These are phyloP conservation scores for Gallinago paraguaiae DNA, from an alignment of 2,113 vertebrate species.

Conservation along the genomic window DNA sequence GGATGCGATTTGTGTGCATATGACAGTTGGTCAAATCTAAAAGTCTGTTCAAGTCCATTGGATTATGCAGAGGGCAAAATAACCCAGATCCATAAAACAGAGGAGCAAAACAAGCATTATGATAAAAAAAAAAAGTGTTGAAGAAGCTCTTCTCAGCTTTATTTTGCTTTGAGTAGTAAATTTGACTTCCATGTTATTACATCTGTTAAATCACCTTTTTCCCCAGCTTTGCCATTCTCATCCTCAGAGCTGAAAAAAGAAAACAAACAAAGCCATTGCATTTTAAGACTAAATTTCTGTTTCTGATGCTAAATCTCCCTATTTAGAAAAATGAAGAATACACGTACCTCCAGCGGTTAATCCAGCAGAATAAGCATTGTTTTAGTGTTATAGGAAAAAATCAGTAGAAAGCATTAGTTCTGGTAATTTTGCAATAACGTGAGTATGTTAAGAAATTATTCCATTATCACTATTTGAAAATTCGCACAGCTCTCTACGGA, in stretches of 20 bases:
- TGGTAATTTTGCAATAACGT: constrained; percentile 43
- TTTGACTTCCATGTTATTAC: neutral
- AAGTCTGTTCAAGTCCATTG: neutral
- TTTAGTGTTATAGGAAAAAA: constrained; percentile 73
- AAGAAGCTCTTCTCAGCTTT: constrained; percentile 60
- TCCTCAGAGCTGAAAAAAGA: constrained; percentile 81
- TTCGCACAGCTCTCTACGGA: neutral
- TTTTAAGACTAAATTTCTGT: neutral
- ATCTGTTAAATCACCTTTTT: constrained; percentile 80
- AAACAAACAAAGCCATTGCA: constrained; percentile 17
- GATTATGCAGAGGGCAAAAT: neutral
- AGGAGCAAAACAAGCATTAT: constrained; percentile 36
- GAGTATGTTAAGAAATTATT: constrained; percentile 7
- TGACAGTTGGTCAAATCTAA: constrained; percentile 5
- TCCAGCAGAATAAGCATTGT: constrained; percentile 71
- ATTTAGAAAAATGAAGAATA: constrained; percentile 56
- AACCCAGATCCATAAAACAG: neutral
- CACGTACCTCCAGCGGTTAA: constrained; percentile 73
- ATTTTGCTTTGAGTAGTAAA: constrained; percentile 38
- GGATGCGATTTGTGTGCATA: neutral
- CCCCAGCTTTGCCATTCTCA: constrained; percentile 86
- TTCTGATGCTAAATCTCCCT: constrained; percentile 30
- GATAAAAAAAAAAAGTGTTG: constrained; percentile 23
- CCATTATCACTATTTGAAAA: neutral
- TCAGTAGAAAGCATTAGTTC: constrained; percentile 69